Evolutionary conservation across 1,140 invertebrate species (phyloP), one percentile per base, ranked within the genome.

Genomic region (silkworm (Bombyx mori)): DNA sequence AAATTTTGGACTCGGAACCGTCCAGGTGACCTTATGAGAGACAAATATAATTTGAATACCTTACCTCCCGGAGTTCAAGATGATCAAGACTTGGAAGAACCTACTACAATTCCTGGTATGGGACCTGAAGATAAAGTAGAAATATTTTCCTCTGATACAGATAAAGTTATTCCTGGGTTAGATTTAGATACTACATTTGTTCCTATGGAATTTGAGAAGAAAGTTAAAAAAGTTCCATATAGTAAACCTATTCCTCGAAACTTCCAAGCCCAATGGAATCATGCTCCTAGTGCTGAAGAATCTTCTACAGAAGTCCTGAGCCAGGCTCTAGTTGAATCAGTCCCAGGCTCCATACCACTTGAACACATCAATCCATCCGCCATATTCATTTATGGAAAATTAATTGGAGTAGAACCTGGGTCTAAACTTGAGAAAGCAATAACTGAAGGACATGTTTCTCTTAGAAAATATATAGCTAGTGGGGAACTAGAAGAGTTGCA

Each of bases 1-100:
- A 99, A 99, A 89, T 99, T 99, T 88, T 99, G 98, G 98, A 99
- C 98, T 2, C 90, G 99, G 62, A 99, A 99, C 89, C 90, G 98
- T 49, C 98, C 99, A 5, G 99, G 99, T 43, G 99, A 99, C 90
- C 91, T 94, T 57, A 99, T 99, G 95, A 92, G 97, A 76, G 99
- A 99, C 77, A 98, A 96, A 88, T 97, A 97, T 76, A 97, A 97
- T 89, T 89, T 99, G n/a, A 99, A 99, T 75, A 97, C 95, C 8
- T 82, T 98, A 52, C 95, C 96, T 22, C 91, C 93, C 47, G 94
- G 93, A 53, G 83, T 88, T 55, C 82, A 86, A 74, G 83, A 82
- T 80, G 84, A 84, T 56, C 75, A 86, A 75, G 85, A 89, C 51
- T 77, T 92, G 84, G 95, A 96, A 68, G 94, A 96, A 73, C 89